Conservation (phyloP, 2,888 invertebrate genomes). For the Frankliniella intonsa region DNA sequence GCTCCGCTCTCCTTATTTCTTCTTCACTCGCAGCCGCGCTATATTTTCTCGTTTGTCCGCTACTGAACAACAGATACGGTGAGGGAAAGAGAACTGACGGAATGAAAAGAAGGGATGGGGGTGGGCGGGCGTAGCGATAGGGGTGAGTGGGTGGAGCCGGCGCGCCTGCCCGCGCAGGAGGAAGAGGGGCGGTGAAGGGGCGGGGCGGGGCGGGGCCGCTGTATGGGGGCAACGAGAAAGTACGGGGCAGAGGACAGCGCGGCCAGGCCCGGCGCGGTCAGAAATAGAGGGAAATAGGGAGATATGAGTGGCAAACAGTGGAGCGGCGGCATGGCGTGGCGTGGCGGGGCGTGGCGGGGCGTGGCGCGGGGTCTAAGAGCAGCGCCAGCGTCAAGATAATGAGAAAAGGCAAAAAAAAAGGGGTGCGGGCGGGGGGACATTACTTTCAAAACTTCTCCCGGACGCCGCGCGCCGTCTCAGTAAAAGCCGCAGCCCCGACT, state of each 20-base stretch:
- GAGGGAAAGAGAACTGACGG: neutral
- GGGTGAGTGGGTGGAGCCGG: neutral
- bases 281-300: neutral
- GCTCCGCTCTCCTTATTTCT: too few species aligned
- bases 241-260: neutral
- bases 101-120: neutral
- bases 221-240: neutral
- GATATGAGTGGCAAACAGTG: neutral
- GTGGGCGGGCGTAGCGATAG: neutral
- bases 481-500: too few species aligned
- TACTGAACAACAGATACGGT: neutral
- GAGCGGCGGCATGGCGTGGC: neutral
- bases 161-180: too few species aligned
- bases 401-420: neutral
- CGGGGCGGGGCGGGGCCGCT: neutral
- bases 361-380: neutral
- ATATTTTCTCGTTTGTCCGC: slow-evolving; percentile 10
- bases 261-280: neutral
- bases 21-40: neutral
- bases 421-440: neutral
- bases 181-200: too few species aligned
- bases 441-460: neutral
- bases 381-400: neutral
- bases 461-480: neutral
- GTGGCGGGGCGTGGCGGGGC: too few species aligned